A percentile compares a stretch with the other conserved stretches of the same genome.
These are phyloP conservation scores for Falcunculus frontatus DNA, from an alignment of 2,113 vertebrate species.

Conservation along the genomic window DNA sequence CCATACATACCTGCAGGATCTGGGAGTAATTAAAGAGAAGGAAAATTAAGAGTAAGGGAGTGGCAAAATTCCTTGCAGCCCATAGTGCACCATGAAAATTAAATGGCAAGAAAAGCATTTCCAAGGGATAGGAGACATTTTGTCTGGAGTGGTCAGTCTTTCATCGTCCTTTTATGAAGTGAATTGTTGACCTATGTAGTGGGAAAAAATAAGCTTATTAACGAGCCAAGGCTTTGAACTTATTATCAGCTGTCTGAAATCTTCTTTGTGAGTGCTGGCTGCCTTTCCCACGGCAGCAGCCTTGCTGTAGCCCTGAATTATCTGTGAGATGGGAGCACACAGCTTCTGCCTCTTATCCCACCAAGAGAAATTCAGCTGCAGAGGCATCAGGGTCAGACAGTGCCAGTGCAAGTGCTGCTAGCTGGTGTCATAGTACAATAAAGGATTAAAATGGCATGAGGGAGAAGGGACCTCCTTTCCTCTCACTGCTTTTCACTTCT, in stretches of 20 bases:
- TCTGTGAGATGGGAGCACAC: not conserved
- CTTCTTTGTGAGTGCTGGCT: constrained; percentile 22
- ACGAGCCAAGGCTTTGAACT: constrained; percentile 8
- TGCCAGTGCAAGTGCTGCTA: not conserved
- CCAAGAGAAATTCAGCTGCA: not conserved
- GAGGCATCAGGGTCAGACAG: not conserved
- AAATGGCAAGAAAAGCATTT: constrained; percentile 11
- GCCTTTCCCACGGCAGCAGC: not conserved
- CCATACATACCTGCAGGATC: not conserved
- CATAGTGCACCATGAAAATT: not conserved
- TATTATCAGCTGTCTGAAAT: constrained; percentile 47
- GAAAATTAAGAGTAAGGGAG: constrained; percentile 37
- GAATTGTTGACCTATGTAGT: constrained; percentile 25
- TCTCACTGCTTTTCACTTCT: not conserved
- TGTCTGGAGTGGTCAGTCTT: constrained; percentile 46
- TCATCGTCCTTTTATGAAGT: constrained; percentile 42
- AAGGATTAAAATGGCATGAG: not conserved
- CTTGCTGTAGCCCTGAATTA: not conserved
- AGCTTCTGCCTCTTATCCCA: not conserved
- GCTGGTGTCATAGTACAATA: not conserved
- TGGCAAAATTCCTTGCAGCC: constrained; percentile 19
- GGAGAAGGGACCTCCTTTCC: not conserved
- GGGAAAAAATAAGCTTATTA: constrained; percentile 43
- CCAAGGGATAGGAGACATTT: constrained; percentile 21
- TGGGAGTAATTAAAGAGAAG: constrained; percentile 36